Base-by-base conservation (phyloP, 2,797 vertebrate species). In the Cryptoprocta ferox region DNA sequence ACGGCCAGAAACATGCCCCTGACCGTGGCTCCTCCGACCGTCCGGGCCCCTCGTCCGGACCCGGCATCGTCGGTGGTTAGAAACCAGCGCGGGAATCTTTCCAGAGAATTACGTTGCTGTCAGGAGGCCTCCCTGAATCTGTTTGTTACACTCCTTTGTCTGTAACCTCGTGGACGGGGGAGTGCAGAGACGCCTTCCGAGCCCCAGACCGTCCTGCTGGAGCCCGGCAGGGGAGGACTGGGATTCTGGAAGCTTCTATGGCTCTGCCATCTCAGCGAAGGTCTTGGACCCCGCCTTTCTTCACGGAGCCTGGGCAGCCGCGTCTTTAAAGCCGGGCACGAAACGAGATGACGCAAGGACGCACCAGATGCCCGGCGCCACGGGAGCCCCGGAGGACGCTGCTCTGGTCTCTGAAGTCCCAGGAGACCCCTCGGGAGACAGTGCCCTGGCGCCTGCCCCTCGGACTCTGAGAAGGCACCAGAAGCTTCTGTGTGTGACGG, bases 1-100 rank as follows among this genome's bases (percentile, higher is more conserved):
- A 95, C 95, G 83, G 89, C 88, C 95, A 94, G 97, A 96, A 97
- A 94, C 97, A 92, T 21, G 91, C 32, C 94, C 1, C 15, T 68
- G 73, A 70, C 88, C 61, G 95, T 93, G 92, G 85, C 63, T 91
- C 61, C 61, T 89, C 91, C 42, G 14, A 68, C 91, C 63, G 26
- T 93, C 2, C 0, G 45, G 1, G 6, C 76, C 75, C 26, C 61
- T 75, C 15, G 42, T 73, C 91, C 16, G 81, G 94, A 94, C 70
- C 12, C 16, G 53, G 21, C 66, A 42, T 89, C 87, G 19, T 42
- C 53, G 48, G 73, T 3, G 37, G 13, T 53, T 53, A 37, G 73
- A 26, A 30, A 6, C 75, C n/a, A 6, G 6, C 0, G 2, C 6
- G 0, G 87, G 28, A 2, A 6, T 30, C 18, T 50, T 13, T 26